Percentiles rank a stretch among this genome's conserved stretches.
phyloP scores from a whole-genome alignment of 2,113 vertebrate species.

The Haemorhous mexicanus region DNA sequence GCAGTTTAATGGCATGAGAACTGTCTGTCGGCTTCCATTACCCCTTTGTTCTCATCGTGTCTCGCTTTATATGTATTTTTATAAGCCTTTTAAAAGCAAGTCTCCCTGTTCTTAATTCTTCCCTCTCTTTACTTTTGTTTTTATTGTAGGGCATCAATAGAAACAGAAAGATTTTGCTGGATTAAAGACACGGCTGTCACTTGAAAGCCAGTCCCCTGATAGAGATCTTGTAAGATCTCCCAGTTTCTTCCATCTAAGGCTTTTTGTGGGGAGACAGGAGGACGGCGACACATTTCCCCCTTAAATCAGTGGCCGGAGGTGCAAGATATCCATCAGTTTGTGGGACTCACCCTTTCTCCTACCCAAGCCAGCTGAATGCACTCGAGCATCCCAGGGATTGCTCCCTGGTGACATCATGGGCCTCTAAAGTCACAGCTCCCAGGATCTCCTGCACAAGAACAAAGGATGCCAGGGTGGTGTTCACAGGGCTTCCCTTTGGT shows the following conservation, averaged over 20 bases:
- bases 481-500: neutral
- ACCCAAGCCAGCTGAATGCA: neutral
- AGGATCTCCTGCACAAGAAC: rapidly evolving
- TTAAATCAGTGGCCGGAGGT: neutral
- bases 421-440: neutral
- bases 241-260: neutral
- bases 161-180: constrained; percentile 37
- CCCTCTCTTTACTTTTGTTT: constrained; percentile 63
- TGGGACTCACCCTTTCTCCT: neutral
- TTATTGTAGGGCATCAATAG: constrained; percentile 57
- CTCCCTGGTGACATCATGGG: neutral
- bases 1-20: constrained; percentile 60
- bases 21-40: constrained; percentile 48
- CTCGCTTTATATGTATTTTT: constrained; percentile 58
- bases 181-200: constrained; percentile 32
- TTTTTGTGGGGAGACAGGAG: neutral
- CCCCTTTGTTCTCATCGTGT: constrained; percentile 54
- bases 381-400: rapidly evolving
- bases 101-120: constrained; percentile 46
- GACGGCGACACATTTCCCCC: neutral
- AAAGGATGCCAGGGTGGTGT: neutral
- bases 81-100: constrained; percentile 63
- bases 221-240: neutral
- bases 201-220: constrained; percentile 22
- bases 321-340: neutral